phyloP scores from a whole-genome alignment of 2,888 invertebrate species.

The Leucophora obtusa region DNA sequence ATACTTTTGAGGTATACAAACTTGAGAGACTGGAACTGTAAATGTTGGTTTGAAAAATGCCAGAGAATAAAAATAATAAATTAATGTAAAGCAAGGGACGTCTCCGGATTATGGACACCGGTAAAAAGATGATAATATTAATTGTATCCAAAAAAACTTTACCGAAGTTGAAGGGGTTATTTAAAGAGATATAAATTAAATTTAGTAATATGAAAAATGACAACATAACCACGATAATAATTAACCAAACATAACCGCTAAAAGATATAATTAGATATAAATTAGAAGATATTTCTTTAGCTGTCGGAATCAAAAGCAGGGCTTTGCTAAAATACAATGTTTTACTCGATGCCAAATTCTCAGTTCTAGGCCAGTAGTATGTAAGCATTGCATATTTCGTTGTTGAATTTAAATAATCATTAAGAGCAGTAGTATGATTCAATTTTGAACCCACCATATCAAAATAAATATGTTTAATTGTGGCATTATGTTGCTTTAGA shows the following conservation, averaged over 20 bases:
- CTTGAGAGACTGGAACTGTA: constrained; percentile 67
- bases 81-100: constrained; percentile 50
- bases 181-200: neutral
- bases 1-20: constrained; percentile 67
- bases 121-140: constrained; percentile 1
- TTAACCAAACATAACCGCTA: neutral
- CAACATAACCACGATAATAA: neutral
- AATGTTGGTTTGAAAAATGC: constrained; percentile 68
- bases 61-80: constrained; percentile 55
- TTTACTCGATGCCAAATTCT: neutral
- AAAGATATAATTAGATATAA: constrained; percentile 29
- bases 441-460: neutral
- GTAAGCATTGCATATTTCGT: too few species aligned
- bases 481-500: constrained; percentile 67
- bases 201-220: neutral
- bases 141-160: neutral
- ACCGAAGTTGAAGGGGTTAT: neutral
- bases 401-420: too few species aligned
- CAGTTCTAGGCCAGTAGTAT: too few species aligned
- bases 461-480: constrained; percentile 10
- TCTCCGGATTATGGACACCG: constrained; percentile 14
- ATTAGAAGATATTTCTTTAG: constrained; percentile 18
- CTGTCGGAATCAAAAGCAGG: neutral
- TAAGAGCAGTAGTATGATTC: too few species aligned
- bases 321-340: neutral